These are phyloP conservation scores for Trachops cirrhosus DNA, from an alignment of 2,797 vertebrate genomes.

Conservation along the genomic window DNA sequence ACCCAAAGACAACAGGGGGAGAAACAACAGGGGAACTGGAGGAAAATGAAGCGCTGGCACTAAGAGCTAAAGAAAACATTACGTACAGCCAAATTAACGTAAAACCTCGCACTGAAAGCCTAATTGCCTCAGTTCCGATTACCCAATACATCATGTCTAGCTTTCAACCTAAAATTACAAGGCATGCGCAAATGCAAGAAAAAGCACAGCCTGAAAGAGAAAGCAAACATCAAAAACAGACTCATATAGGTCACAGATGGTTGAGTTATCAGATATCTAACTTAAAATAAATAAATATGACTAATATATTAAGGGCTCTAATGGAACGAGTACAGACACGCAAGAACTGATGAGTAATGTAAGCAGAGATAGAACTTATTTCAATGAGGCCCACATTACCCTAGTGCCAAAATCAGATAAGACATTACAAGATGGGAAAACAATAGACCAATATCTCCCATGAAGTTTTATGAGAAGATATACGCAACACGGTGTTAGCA, in stretches of 20 bases:
- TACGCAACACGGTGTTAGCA: background rate
- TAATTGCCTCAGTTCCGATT: background rate
- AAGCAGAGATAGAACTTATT: background rate
- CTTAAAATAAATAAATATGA: background rate
- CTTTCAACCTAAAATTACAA: background rate
- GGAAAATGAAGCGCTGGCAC: background rate
- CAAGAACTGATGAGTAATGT: background rate
- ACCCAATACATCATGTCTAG: background rate
- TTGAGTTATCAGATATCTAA: background rate
- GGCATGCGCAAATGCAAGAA: background rate
- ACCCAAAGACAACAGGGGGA: background rate
- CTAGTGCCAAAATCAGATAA: background rate
- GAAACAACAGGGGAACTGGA: background rate
- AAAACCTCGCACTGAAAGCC: background rate
- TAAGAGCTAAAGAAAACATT: background rate
- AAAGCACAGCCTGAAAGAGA: background rate
- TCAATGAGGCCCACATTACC: background rate
- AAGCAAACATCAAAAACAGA: background rate
- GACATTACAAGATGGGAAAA: background rate
- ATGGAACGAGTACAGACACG: background rate
- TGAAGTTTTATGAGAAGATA: background rate
- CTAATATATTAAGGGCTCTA: background rate
- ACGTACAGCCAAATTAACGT: background rate
- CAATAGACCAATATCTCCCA: background rate
- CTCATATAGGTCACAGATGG: background rate